Percentiles rank a stretch among this genome's conserved stretches.
These are phyloP conservation scores for Cottoperca gobio DNA, from an alignment of 2,797 vertebrate genomes.

Conservation along the genomic window DNA sequence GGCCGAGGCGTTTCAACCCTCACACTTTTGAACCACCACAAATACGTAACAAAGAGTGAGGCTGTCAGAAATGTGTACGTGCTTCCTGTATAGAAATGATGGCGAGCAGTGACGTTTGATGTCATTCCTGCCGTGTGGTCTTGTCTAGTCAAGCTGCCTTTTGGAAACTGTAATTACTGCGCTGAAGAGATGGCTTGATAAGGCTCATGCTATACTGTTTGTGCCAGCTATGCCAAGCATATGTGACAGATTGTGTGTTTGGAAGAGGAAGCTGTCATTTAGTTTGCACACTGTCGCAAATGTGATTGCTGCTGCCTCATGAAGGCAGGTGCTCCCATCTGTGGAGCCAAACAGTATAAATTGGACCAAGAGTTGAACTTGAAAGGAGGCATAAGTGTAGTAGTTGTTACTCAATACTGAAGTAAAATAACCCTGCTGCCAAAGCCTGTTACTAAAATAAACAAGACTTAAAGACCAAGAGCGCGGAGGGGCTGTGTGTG, in stretches of 20 bases:
- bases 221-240: slow-evolving; percentile 14
- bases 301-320: slow-evolving; percentile 43
- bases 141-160: slow-evolving; percentile 39
- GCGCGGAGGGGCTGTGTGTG: too few relatives aligned
- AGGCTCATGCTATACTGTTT: slow-evolving; percentile 11
- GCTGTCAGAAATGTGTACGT: slow-evolving; percentile 53
- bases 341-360: slow-evolving; percentile 59
- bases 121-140: slow-evolving; percentile 56
- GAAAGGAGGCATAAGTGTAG: slow-evolving; percentile 79
- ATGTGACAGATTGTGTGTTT: slow-evolving; percentile 58
- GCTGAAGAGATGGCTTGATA: slow-evolving; percentile 55
- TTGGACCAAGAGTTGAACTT: slow-evolving; percentile 67
- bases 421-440: slow-evolving; percentile 83
- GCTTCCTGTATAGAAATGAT: slow-evolving; percentile 52
- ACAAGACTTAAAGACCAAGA: slow-evolving; percentile 73
- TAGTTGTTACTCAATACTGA: slow-evolving; percentile 82
- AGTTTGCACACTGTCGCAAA: slow-evolving; percentile 55
- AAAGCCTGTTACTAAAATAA: slow-evolving; percentile 86
- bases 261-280: slow-evolving; percentile 65
- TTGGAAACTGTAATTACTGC: slow-evolving; percentile 42
- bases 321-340: slow-evolving; percentile 69
- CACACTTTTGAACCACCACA: slow-evolving; percentile 55
- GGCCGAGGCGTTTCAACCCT: slow-evolving; percentile 66
- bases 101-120: slow-evolving; percentile 52
- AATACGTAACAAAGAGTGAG: slow-evolving; percentile 41